Percentiles rank a stretch among this genome's conserved stretches.
These are phyloP conservation scores for Lepidocolaptes lacrymiger DNA, from an alignment of 2,797 vertebrate genomes.

Conservation along the genomic window DNA sequence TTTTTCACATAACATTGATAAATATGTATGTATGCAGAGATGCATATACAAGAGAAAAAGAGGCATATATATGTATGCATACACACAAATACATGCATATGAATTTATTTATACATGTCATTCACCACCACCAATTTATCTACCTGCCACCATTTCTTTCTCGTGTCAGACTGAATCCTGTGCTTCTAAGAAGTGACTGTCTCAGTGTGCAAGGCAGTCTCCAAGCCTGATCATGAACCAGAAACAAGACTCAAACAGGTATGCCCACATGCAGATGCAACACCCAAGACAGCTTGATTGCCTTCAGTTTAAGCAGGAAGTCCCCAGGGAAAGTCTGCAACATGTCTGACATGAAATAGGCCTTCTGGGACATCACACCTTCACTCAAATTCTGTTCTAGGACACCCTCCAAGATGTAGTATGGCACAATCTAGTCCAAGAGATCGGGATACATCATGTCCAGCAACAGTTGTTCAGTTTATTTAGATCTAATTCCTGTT, in stretches of 20 bases:
- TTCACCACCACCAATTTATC: neutral
- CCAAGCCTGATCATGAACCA: neutral
- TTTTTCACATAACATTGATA: neutral
- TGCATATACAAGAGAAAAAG: neutral
- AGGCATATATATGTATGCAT: neutral
- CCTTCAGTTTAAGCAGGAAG: neutral
- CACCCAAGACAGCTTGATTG: neutral
- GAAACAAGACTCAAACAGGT: neutral
- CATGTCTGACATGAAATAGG: neutral
- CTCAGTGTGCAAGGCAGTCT: neutral
- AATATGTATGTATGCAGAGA: neutral
- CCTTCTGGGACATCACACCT: neutral
- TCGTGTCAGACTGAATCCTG: neutral
- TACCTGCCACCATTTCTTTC: neutral
- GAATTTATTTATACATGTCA: neutral
- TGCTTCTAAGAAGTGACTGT: neutral
- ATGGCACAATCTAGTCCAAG: neutral
- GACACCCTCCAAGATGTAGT: neutral
- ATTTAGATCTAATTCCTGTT: neutral
- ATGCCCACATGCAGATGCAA: neutral
- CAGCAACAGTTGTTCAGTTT: neutral
- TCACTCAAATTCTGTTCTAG: neutral
- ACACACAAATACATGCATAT: neutral
- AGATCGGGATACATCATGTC: neutral
- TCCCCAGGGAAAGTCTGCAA: neutral